phyloP scores from a whole-genome alignment of 1,140 invertebrate genomes.

The Platyura marginata region DNA sequence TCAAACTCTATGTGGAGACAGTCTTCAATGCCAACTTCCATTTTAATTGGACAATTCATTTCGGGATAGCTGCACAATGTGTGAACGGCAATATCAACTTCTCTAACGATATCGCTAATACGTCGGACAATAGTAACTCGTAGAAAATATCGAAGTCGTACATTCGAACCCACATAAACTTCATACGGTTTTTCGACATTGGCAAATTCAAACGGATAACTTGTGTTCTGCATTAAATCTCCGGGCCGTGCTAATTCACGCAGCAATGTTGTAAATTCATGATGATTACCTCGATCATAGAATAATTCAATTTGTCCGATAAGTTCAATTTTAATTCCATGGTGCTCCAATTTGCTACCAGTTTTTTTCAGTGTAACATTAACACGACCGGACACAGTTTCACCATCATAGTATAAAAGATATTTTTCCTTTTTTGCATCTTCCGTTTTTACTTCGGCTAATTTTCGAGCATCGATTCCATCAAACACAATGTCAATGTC shows the following conservation, averaged over 20 bases:
- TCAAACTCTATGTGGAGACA: conserved; percentile 99
- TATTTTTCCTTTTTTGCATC: conserved; percentile 93
- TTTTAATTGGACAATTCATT: conserved; percentile 91
- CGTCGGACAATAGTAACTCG: conserved; percentile 86
- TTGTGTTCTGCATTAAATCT: conserved; percentile 85
- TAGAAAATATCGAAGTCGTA: conserved; percentile 87
- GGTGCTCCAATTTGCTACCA: conserved; percentile 92
- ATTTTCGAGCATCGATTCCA: conserved; percentile 80
- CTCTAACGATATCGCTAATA: conserved; percentile 88
- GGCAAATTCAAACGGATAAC: conserved; percentile 90
- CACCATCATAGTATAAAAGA: conserved; percentile 94
- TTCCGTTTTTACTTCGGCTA: conserved; percentile 91
- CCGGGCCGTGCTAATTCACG: conserved; percentile 93
- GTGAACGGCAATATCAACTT: conserved; percentile 94
- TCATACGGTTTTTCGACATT: conserved; percentile 99
- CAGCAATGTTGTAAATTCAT: conserved; percentile 92
- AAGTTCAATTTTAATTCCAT: conserved; percentile 98
- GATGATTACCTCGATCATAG: conserved; percentile 96
- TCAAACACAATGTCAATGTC: conserved; percentile 95
- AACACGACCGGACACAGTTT: conserved; percentile 92
- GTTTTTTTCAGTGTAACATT: conserved; percentile 89
- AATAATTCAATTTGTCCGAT: conserved; percentile 98
- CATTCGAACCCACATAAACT: conserved; percentile 94
- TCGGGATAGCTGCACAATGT: conserved; percentile 96
- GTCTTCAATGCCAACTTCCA: conserved; percentile 96